Evolutionary conservation across 30 jellyfish, hydroid and myxozoan genomes (phyloP), one percentile per base, ranked within the genome.

Genomic region (Morbakka virulenta): DNA sequence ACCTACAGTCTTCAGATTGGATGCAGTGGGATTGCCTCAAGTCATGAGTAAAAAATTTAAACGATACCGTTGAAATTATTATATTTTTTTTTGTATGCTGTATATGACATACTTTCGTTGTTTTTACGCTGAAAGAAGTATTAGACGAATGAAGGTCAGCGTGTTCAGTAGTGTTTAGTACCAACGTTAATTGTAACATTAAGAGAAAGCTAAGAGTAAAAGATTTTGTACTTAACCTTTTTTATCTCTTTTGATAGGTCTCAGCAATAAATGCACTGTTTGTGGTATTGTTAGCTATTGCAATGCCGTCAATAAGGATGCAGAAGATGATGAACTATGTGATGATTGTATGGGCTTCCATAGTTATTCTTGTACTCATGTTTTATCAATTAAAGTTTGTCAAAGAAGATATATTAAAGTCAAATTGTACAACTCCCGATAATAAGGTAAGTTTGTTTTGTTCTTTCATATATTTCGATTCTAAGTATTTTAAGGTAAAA

Each of bases 231-330:
- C 25, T 6, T 21, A 25, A 20, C n/a, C 29, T 32, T 22, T 61
- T 21, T 64, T 2, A 0, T 48, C 0, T 32, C 17, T 32, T 31
- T 28, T 28, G 25, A 14, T 28, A 91, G 98, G 98, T 92, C 11
- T 92, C 98, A 12, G 98, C 98, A 3, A 80, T 92, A 87, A 92
- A 92, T 82, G 96, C 98, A 28, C 53, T 85, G 2, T 83, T 92
- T 21, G 72, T 92, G 25, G 72, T 92, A 0, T 77, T 80, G 20
- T 86, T 92, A 0, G 94, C 92, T 30, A 72, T 92, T 70, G 73
- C 98, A 21, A 92, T 92, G 98, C 98, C 96, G 9, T 87, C 95
- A 26, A 83, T 79, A 35, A 33, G 84, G 67, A 67, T 86, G 47
- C 98, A 77, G 30, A 51, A 82, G 33, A 62, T 84, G 77, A 79